These are phyloP conservation scores for Drosophila meridiana DNA, from an alignment of 2,888 invertebrate species.

Conservation along the genomic window DNA sequence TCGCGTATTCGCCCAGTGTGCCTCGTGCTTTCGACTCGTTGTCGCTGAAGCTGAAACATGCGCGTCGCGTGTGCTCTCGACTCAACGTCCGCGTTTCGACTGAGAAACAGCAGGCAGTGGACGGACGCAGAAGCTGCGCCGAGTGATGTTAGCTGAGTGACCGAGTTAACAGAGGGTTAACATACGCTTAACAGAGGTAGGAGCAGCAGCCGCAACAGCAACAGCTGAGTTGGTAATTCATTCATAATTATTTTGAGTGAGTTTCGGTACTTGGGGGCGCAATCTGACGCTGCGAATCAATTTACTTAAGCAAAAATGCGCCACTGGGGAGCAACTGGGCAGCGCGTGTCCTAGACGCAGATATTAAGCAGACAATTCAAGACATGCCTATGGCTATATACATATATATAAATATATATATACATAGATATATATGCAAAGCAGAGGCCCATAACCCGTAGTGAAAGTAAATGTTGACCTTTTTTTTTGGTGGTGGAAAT, in stretches of 20 bases:
- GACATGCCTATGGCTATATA: constrained; percentile 33
- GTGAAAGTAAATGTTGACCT: constrained; percentile 65
- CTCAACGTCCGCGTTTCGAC: constrained; percentile 65
- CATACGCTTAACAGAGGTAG: constrained; percentile 38
- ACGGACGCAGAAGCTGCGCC: constrained; percentile 43
- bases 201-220: constrained; percentile 30
- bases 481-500: constrained; percentile 57
- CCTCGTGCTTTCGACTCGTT: constrained; percentile 32
- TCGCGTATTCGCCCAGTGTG: constrained; percentile 60
- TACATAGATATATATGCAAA: constrained; percentile 36
- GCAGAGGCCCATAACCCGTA: constrained; percentile 10
- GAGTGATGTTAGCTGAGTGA: constrained; percentile 53
- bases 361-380: constrained; percentile 35
- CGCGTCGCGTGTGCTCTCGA: constrained; percentile 64
- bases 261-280: constrained; percentile 17
- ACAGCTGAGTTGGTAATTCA: constrained; percentile 70
- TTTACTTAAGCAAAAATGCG: constrained; percentile 62
- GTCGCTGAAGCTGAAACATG: constrained; percentile 49
- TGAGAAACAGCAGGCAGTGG: constrained; percentile 39
- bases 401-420: background rate
- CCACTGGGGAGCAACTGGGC: constrained; percentile 64
- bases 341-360: constrained; percentile 41
- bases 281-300: constrained; percentile 59
- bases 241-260: constrained; percentile 76
- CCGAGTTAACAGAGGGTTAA: constrained; percentile 35